Base-by-base conservation (phyloP, 1,140 invertebrate species). In the Stenopsyche tienmushanensis region DNA sequence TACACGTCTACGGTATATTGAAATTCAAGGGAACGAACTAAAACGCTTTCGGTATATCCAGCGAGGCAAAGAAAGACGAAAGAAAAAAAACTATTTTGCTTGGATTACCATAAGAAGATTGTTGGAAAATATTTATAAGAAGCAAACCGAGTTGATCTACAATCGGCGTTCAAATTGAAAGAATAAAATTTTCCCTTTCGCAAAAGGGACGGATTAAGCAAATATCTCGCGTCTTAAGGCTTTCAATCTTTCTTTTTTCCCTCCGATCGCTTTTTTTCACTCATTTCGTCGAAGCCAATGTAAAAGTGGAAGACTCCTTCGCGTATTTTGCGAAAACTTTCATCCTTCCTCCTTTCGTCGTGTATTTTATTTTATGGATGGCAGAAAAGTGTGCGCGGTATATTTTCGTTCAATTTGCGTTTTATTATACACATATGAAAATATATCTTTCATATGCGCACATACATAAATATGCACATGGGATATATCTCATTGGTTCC, bases 81-180 rank as follows among this genome's bases (percentile, higher is more conserved):
- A 42, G n/a, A n/a, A 15, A 58, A 65, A 66, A 67, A 70, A 70
- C 65, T 70, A 67, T 70, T 70, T 67, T 64, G 45, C 29, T 49
- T 34, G 69, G 62, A 70, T 70, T 70, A 67, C 69, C 69, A 70
- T 70, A 70, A 70, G 69, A 65, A 70, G 69, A 70, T 70, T 70
- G 65, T 70, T 65, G 69, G 59, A 65, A 70, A 70, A 70, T 70
- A 70, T 70, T 66, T 66, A 64, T 70, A 66, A 65, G 64, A 60
- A 67, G 62, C 55, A 65, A 70, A 66, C 49, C 65, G 39, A 58
- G 62, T 65, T 59, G 55, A 55, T 67, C 65, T 67, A 67, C 47
- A 67, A 65, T 66, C 47, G 62, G 60, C 57, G 68, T 70, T 63
- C 68, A 64, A 70, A 70, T 70, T 70, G 69, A 66, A 67, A 66